These are phyloP conservation scores for Enteromius treurensis DNA, from an alignment of 2,797 vertebrate genomes.

Conservation along the genomic window DNA sequence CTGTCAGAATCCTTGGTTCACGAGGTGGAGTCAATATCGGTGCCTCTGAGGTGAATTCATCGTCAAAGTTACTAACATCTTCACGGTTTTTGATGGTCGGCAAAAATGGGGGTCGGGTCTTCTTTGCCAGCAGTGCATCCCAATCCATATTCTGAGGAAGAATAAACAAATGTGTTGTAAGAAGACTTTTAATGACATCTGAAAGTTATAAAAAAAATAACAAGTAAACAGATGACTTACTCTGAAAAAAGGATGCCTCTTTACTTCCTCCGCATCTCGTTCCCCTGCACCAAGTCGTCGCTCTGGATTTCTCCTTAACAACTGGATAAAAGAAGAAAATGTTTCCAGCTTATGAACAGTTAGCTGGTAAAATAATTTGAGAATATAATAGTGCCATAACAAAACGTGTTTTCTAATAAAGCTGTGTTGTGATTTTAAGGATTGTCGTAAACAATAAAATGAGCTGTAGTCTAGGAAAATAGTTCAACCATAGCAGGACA, in stretches of 20 bases:
- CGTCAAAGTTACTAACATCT: slow-evolving; percentile 99
- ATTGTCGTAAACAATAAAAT: background rate
- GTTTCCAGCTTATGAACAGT: background rate
- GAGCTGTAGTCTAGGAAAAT: background rate
- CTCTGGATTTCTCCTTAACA: slow-evolving; percentile 95
- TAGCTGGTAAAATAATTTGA: background rate
- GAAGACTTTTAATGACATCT: background rate
- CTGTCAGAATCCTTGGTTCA: slow-evolving; percentile 90
- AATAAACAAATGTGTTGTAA: background rate
- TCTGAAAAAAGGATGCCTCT: slow-evolving; percentile 97
- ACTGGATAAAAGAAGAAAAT: slow-evolving; percentile 71
- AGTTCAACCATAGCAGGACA: background rate
- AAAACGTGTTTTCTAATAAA: background rate
- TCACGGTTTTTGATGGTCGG: slow-evolving; percentile 91
- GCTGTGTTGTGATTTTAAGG: background rate
- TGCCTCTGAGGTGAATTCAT: slow-evolving; percentile 99
- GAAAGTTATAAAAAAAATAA: background rate
- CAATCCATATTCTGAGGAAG: slow-evolving; percentile 88
- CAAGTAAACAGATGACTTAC: slow-evolving; percentile 72
- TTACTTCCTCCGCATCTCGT: slow-evolving; percentile 95
- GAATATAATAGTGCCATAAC: background rate
- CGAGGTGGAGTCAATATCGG: slow-evolving; percentile 96
- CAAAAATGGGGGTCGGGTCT: slow-evolving; percentile 92
- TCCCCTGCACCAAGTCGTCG: slow-evolving; percentile 94
- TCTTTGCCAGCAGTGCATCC: slow-evolving; percentile 92